Conservation (phyloP, 2,888 invertebrate genomes). For the Ametastegia equiseti region DNA sequence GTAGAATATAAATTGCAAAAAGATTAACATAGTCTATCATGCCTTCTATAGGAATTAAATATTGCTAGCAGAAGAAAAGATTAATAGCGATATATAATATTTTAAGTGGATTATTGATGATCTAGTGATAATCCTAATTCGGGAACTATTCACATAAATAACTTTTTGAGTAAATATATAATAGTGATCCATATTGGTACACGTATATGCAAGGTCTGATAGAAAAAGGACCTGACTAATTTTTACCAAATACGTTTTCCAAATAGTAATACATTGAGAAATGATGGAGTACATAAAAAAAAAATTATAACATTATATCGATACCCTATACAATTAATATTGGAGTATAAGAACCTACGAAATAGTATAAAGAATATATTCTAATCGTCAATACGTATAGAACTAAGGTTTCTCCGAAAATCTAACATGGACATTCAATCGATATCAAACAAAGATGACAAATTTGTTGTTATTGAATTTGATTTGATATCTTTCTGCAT, state of each 20-base stretch:
- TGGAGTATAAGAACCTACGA: not conserved
- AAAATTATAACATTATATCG: not conserved
- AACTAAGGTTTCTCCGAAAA: not conserved
- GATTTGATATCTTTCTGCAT: no score
- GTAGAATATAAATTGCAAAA: not conserved
- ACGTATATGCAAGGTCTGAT: not conserved
- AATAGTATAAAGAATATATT: not conserved
- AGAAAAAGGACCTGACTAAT: not conserved
- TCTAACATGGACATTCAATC: not conserved
- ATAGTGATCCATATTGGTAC: not conserved
- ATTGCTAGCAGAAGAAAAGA: not conserved
- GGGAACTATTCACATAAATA: not conserved
- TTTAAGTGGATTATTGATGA: not conserved
- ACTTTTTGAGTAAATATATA: not conserved
- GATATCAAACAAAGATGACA: no score
- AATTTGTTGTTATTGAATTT: no score
- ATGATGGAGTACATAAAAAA: not conserved
- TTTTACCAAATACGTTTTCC: not conserved
- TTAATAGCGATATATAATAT: not conserved
- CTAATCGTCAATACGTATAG: not conserved
- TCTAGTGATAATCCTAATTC: not conserved
- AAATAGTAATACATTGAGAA: not conserved
- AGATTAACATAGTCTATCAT: slow-evolving; percentile 35
- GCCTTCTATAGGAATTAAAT: slow-evolving; percentile 33
- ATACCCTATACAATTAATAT: not conserved